A percentile compares a stretch with the other conserved stretches of the same genome.
Conservation (phyloP, 1,140 invertebrate species). For the Tenebrio molitor region DNA sequence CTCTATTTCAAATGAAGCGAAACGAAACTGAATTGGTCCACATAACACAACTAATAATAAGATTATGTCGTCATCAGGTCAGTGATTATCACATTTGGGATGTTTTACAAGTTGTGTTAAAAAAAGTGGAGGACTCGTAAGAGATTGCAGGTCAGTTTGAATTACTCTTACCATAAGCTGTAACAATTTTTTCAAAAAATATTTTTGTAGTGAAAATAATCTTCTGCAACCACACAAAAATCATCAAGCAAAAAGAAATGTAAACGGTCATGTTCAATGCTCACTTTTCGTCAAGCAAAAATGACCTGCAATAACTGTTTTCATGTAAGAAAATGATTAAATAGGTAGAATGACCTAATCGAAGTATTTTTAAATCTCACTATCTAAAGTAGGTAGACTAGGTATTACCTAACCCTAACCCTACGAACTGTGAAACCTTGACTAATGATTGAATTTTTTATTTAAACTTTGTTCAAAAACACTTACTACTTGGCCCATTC, state of each 20-base stretch:
- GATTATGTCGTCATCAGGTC: conserved; percentile 11
- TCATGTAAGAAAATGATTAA: background rate
- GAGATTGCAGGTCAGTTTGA: conserved; percentile 10
- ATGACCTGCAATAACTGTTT: conserved; percentile 12
- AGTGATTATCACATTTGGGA: conserved; percentile 34
- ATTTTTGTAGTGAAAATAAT: no score
- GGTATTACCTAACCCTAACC: conserved; percentile 3
- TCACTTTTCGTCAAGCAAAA: no score
- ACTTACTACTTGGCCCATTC: conserved; percentile 32
- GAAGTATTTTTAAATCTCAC: background rate
- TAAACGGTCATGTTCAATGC: no score
- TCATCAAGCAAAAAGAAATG: no score
- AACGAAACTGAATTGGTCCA: conserved; percentile 25
- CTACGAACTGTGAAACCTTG: background rate
- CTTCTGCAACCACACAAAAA: no score
- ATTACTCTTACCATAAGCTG: no score
- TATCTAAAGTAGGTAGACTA: conserved; percentile 2
- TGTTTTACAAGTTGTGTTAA: background rate
- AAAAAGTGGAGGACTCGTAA: conserved; percentile 6
- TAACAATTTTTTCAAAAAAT: no score
- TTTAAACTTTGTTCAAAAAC: conserved; percentile 7
- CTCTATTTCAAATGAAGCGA: background rate
- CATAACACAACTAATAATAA: conserved; percentile 35
- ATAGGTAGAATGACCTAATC: background rate
- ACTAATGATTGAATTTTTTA: background rate